Conservation (phyloP, 1,140 invertebrate species). For the Pseudomyrmex flavicornis region DNA sequence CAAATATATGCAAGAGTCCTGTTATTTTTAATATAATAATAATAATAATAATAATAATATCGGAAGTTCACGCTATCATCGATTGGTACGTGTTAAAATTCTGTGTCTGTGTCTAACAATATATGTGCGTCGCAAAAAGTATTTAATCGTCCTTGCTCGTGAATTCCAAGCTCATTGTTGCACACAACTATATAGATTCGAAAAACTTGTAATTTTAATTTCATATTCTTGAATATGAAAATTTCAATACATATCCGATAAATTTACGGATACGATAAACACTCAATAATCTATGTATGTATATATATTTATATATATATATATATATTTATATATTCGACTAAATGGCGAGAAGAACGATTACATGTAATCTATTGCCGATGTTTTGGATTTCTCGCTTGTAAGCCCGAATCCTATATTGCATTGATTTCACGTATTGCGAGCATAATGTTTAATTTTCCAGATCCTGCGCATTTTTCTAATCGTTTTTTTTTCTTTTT, state of each 20-base stretch:
- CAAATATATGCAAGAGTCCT: neutral
- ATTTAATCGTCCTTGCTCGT: neutral
- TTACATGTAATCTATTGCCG: slow-evolving; percentile 27
- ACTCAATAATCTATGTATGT: neutral
- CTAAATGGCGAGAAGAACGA: slow-evolving; percentile 1
- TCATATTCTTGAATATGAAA: neutral
- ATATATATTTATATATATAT: no score
- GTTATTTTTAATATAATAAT: neutral
- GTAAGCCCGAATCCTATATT: slow-evolving; percentile 36
- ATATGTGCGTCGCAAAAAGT: slow-evolving; percentile 16
- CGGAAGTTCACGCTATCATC: slow-evolving; percentile 19
- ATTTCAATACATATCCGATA: neutral
- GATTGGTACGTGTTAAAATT: slow-evolving; percentile 46
- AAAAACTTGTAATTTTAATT: slow-evolving; percentile 1
- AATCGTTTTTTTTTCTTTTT: no score
- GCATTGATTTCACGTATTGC: slow-evolving; percentile 42
- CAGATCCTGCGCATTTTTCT: no score
- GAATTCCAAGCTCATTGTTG: slow-evolving; percentile 19
- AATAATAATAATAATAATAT: slow-evolving; percentile 21
- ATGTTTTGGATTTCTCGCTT: slow-evolving; percentile 30
- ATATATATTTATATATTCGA: neutral
- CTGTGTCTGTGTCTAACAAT: slow-evolving; percentile 10
- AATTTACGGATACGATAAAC: slow-evolving; percentile 29
- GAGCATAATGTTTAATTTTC: neutral
- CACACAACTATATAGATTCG: slow-evolving; percentile 3